A percentile compares a stretch with the other conserved stretches of the same genome.
Conservation (phyloP, 2,797 vertebrate genomes). For the Limosa lapponica region DNA sequence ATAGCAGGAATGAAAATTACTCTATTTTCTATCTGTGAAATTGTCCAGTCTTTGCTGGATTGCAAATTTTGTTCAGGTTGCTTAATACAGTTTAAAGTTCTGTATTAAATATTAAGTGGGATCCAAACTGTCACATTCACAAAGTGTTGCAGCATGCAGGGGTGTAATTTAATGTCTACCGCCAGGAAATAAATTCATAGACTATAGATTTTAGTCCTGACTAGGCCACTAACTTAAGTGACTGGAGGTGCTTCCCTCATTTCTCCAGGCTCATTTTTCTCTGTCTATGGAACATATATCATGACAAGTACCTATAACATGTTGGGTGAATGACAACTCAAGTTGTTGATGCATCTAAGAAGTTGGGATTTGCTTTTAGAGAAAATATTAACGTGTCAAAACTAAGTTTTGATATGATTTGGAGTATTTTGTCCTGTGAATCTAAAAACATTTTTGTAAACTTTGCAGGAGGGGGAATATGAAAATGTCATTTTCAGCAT, state of each 20-base stretch:
- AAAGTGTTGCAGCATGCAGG: background rate
- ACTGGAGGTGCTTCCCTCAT: background rate
- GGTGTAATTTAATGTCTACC: conserved; percentile 22
- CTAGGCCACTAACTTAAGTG: background rate
- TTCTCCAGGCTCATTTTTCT: background rate
- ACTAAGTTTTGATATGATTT: background rate
- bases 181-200: background rate
- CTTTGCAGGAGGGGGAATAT: background rate
- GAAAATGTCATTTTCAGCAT: background rate
- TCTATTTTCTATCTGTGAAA: background rate
- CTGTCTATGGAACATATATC: background rate
- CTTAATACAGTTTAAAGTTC: conserved; percentile 12
- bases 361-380: background rate
- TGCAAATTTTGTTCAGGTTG: background rate
- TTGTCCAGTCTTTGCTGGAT: background rate
- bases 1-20: background rate
- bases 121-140: background rate
- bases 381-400: background rate
- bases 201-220: background rate
- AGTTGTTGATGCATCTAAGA: background rate
- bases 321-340: background rate
- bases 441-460: background rate
- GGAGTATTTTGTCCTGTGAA: background rate
- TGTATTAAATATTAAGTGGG: background rate
- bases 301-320: background rate